Base-by-base conservation (phyloP, 2,113 vertebrate species). In the Thomomys bottae region DNA sequence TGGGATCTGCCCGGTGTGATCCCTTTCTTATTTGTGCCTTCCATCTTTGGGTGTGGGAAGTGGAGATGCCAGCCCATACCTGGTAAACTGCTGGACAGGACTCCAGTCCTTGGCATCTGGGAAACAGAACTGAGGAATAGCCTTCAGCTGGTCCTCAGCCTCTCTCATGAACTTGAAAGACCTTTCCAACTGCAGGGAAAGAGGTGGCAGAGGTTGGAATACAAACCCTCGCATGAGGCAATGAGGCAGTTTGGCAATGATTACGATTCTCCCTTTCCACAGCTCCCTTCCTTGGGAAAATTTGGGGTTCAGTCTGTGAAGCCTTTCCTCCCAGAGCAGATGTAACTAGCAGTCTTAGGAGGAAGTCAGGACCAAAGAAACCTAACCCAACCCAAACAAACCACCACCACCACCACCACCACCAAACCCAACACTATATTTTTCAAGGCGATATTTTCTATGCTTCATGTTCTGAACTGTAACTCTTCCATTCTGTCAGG, bases 91-190 rank as follows among this genome's bases (percentile, higher is more conserved):
- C 95, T 99, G 98, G 54, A 99, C 98, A 15, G 99, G 99, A 6
- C 97, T 97, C 99, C 99, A 99, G 95, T 99, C 99, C 97, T 99
- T 99, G 91, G 99, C 99, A 34, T 99, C 99, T 0, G 99, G 99
- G 95, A 99, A 99, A 94, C 99, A 99, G 98, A 99, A 99, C 95
- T 99, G 99, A 6, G 99, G 99, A 91, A 99, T 99, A 63, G 99
- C 99, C 96, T 99, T 99, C 94, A 99, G 97, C 97, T 99, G 99
- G 97, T 99, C 99, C 97, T 99, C 99, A 8, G 99, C 98, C 95
- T 99, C 99, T 1, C 98, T 97, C 98, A 99, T 98, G 97, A 99
- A 99, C 97, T 99, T 99, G 96, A 99, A 99, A 0, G 98, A 99
- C 95, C 98, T 98, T 95, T 99, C 99, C 40, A 99, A 97, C 99